Evolutionary conservation across 1,140 invertebrate genomes (phyloP).

Genomic region (Euschistus heros): DNA sequence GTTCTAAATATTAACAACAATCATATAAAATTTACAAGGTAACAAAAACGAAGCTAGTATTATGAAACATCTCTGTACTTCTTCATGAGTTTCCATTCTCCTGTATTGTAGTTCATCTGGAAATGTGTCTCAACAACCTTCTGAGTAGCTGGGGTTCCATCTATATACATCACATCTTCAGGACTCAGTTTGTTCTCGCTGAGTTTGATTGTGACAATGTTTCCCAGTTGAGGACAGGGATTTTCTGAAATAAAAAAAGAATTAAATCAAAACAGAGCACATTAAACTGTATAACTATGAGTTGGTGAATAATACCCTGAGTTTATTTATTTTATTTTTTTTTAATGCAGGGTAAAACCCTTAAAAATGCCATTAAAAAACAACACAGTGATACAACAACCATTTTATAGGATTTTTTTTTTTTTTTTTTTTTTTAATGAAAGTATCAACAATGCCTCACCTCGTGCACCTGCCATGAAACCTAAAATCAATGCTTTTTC

Average conservation of each 20-base stretch:
- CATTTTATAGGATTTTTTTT: too few species aligned
- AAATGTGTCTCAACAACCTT: constrained; percentile 86
- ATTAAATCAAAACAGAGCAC: neutral
- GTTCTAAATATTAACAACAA: neutral
- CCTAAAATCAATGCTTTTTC: constrained; percentile 95
- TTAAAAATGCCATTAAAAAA: neutral
- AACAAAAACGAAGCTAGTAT: neutral
- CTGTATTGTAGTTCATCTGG: constrained; percentile 93
- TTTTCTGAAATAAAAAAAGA: constrained; percentile 56
- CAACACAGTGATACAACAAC: neutral
- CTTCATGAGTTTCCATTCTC: constrained; percentile 86
- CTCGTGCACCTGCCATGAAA: constrained; percentile 93
- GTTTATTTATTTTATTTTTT: too few species aligned
- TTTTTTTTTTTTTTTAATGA: too few species aligned
- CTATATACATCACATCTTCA: constrained; percentile 41
- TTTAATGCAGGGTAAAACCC: neutral
- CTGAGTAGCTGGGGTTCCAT: constrained; percentile 52
- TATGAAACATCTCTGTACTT: constrained; percentile 47
- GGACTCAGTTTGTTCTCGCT: constrained; percentile 76
- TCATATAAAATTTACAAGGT: neutral
- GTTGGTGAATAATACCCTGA: too few species aligned
- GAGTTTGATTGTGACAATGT: constrained; percentile 84
- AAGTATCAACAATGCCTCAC: constrained; percentile 37
- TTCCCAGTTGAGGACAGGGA: constrained; percentile 85
- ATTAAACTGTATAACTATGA: neutral